Evolutionary conservation across 2,888 invertebrate genomes (phyloP), one percentile per base, ranked within the genome.

Genomic region (Candidula unifasciata): DNA sequence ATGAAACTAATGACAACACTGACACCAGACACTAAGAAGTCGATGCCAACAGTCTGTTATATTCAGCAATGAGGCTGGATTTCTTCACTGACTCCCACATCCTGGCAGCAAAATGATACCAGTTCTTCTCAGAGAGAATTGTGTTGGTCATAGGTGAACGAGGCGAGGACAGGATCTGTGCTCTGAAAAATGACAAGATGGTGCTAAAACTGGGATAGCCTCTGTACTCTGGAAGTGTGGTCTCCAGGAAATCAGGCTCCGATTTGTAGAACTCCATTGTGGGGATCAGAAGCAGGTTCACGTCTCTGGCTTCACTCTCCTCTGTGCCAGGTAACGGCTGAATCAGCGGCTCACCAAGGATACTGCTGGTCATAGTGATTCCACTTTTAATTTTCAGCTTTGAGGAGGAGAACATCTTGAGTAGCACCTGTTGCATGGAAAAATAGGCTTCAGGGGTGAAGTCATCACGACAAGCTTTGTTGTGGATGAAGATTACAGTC

Each of bases 11-110:
- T 52, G 54, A 76, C 3, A 6, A 21, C 18, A 18, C 5, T 76
- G 16, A 30, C 33, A 69, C 37, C 3, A 37, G 3, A 30, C 18
- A 30, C 54, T 57, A 27, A 82, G 33, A n/a, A 30, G 83, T 35
- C 10, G 79, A 66, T 35, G 97, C 96, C 93, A 97, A 95, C 87
- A 97, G 95, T 93, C 97, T 95, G 89, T 96, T 96, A 93, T 97
- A 97, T 93, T 97, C 97, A 89, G 96, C 95, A 91, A 97, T 96
- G 91, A 97, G 96, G 71, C 96, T 96, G 91, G 96, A 97, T 91
- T 97, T 97, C 91, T 96, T 96, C 79, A 97, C 96, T 69, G 96
- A 96, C 89, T 97, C 97, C 96, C 97, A 97, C 0, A 96, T 96
- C 93, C 96, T 96, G 73, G 95, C 95, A 91, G 96, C 96, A 94